A percentile compares a stretch with the other conserved stretches of the same genome.
Evolutionary conservation across 2,113 vertebrate species (phyloP).

Genomic region (Microcebus murinus): DNA sequence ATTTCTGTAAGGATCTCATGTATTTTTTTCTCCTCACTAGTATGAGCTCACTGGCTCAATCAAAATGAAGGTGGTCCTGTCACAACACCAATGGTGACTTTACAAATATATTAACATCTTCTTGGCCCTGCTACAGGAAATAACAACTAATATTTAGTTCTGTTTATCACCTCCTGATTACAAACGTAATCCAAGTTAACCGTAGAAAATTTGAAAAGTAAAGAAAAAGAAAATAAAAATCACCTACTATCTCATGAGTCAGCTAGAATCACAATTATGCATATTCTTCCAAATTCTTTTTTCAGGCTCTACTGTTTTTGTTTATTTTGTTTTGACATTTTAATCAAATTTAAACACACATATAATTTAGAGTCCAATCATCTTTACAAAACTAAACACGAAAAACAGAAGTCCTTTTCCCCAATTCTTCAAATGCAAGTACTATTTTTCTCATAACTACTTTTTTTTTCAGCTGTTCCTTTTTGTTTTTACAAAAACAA

Average conservation of each 20-base stretch:
- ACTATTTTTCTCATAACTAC: neutral
- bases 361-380: neutral
- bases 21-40: constrained; percentile 3
- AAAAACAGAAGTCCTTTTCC: neutral
- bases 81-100: neutral
- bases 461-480: neutral
- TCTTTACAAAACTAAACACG: constrained; percentile 5
- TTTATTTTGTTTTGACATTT: neutral
- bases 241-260: neutral
- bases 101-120: constrained; percentile 20
- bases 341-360: neutral
- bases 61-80: constrained; percentile 14
- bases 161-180: neutral
- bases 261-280: neutral
- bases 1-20: constrained; percentile 28
- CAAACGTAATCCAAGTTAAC: constrained; percentile 29
- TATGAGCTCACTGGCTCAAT: neutral
- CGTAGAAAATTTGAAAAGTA: constrained; percentile 12
- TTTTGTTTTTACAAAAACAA: neutral
- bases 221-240: neutral
- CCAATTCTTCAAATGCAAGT: neutral
- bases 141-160: constrained; percentile 24
- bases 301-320: neutral
- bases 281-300: neutral
- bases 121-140: neutral